Conservation (phyloP, 2,113 vertebrate species). For the Xerus inauris region DNA sequence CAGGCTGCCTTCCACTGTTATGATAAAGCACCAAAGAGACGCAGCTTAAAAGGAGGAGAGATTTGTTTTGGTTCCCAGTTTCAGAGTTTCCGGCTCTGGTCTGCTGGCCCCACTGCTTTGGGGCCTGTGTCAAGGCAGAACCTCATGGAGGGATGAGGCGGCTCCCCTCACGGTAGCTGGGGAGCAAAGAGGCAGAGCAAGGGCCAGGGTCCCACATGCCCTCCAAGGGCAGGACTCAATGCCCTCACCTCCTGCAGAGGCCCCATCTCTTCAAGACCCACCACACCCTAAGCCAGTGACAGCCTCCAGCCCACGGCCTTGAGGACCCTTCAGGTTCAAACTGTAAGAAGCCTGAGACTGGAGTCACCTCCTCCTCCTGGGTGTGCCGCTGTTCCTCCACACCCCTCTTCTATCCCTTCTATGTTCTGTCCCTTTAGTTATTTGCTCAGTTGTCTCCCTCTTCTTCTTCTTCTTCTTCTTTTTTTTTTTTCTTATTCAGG, state of each 20-base stretch:
- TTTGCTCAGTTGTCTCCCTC: too few species aligned
- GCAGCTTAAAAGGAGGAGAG: background rate
- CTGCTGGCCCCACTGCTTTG: too few species aligned
- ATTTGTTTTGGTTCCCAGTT: background rate
- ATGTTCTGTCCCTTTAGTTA: background rate
- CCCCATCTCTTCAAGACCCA: background rate
- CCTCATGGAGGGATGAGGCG: background rate
- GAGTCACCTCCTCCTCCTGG: background rate
- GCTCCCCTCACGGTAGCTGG: too few species aligned
- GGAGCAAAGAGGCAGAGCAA: background rate
- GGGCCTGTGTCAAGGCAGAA: too few species aligned
- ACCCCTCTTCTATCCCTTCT: background rate
- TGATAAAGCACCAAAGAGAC: background rate
- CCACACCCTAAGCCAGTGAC: too few species aligned
- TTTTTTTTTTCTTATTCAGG: background rate
- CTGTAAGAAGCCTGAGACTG: background rate
- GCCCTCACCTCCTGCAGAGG: background rate
- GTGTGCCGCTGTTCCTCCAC: fast-evolving
- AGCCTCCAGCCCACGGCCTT: background rate
- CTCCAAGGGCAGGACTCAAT: too few species aligned
- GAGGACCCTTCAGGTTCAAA: background rate
- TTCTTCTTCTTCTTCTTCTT: too few species aligned
- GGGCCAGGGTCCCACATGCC: background rate
- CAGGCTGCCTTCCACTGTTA: background rate
- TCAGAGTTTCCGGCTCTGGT: background rate